Evolutionary conservation across 2,888 invertebrate genomes (phyloP).

Genomic region (Drosophila nr. perissopoda): DNA sequence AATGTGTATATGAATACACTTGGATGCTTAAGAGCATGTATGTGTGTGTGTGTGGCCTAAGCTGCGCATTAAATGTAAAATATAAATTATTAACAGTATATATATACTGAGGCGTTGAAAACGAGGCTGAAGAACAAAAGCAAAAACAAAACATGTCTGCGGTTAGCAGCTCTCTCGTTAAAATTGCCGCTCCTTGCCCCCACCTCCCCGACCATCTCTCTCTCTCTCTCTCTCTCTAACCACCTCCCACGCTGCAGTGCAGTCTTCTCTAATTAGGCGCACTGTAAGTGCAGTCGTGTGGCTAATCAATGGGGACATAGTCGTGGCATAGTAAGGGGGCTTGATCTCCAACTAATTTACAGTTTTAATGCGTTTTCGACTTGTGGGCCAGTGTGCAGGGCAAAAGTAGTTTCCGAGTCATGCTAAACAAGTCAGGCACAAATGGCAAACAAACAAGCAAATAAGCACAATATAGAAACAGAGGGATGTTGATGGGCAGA

Average conservation of each 20-base stretch:
- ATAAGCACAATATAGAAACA: slow-evolving; percentile 40
- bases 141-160: slow-evolving; percentile 31
- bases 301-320: slow-evolving; percentile 51
- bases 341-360: slow-evolving; percentile 73
- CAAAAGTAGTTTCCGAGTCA: slow-evolving; percentile 51
- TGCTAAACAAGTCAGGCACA: slow-evolving; percentile 30
- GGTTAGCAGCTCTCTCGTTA: slow-evolving; percentile 38
- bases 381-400: slow-evolving; percentile 53
- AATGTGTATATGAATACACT: slow-evolving; percentile 61
- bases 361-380: slow-evolving; percentile 78
- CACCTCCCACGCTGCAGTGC: background rate
- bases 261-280: slow-evolving; percentile 64
- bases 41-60: slow-evolving; percentile 50
- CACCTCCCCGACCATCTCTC: background rate
- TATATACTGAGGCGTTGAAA: slow-evolving; percentile 32
- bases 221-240: background rate
- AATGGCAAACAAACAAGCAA: slow-evolving; percentile 35
- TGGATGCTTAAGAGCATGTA: slow-evolving; percentile 23
- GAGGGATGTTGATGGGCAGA: background rate
- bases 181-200: slow-evolving; percentile 28
- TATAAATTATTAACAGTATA: slow-evolving; percentile 76
- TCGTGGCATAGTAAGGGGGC: background rate
- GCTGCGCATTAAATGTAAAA: slow-evolving; percentile 78
- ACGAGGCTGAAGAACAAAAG: slow-evolving; percentile 30
- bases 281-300: slow-evolving; percentile 64